phyloP scores from a whole-genome alignment of 2,888 invertebrate genomes.

The Cremastinae sp. region DNA sequence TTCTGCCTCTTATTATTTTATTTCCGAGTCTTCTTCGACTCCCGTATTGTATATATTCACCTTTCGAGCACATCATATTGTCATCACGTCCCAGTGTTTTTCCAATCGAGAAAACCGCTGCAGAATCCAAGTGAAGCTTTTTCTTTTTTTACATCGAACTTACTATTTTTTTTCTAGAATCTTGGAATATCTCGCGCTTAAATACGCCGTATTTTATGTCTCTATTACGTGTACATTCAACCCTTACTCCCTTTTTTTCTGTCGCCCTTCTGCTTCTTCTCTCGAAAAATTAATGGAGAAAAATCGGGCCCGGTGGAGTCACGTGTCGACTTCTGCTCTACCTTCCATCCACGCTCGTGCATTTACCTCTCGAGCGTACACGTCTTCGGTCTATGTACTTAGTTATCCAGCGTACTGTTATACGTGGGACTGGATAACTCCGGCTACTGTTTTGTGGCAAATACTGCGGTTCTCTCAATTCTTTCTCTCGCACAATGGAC shows the following conservation, averaged over 20 bases:
- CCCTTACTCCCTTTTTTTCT: not conserved
- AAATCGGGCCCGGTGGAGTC: slow-evolving; percentile 46
- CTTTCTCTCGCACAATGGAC: slow-evolving; percentile 18
- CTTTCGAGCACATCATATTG: slow-evolving; percentile 44
- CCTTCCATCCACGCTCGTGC: slow-evolving; percentile 28
- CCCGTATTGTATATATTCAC: slow-evolving; percentile 43
- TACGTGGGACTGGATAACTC: slow-evolving; percentile 35
- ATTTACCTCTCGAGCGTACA: slow-evolving; percentile 26
- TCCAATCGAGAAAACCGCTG: slow-evolving; percentile 60
- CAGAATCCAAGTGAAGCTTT: slow-evolving; percentile 43
- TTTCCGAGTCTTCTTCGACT: slow-evolving; percentile 16
- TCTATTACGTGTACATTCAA: slow-evolving; percentile 16
- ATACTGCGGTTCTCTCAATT: slow-evolving; percentile 41
- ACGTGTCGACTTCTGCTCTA: slow-evolving; percentile 42
- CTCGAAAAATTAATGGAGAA: slow-evolving; percentile 61
- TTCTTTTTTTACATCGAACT: slow-evolving; percentile 31
- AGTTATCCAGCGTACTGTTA: slow-evolving; percentile 39
- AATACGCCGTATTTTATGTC: slow-evolving; percentile 23
- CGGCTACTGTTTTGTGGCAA: slow-evolving; percentile 45
- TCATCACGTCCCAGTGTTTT: slow-evolving; percentile 60
- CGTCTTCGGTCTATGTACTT: slow-evolving; percentile 27
- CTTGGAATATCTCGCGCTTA: slow-evolving; percentile 54
- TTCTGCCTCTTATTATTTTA: not conserved
- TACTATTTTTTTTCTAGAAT: slow-evolving; percentile 44
- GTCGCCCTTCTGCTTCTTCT: slow-evolving; percentile 42